Evolutionary conservation across 1,140 invertebrate species (phyloP).

Genomic region (Holcopasites calliopsidis): DNA sequence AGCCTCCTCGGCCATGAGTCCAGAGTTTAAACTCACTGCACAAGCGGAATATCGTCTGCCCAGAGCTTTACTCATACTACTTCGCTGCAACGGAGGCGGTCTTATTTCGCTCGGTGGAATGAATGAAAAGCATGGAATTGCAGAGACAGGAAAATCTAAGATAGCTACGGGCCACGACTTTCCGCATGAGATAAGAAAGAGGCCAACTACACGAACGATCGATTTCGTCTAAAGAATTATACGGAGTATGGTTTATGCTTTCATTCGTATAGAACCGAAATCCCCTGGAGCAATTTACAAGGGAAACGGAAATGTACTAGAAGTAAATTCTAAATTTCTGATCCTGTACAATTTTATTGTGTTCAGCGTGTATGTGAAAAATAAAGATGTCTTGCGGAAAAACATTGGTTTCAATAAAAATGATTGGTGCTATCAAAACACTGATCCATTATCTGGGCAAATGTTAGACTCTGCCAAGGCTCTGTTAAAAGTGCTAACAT

Average conservation of each 20-base stretch:
- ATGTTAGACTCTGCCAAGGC: background rate
- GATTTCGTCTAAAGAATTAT: background rate
- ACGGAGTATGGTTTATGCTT: background rate
- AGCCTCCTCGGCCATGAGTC: background rate
- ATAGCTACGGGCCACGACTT: slow-evolving; percentile 11
- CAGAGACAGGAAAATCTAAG: background rate
- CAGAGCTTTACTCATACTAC: background rate
- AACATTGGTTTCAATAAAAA: too few species aligned
- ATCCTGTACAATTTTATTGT: too few species aligned
- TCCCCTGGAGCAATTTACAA: too few species aligned
- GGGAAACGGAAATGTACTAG: too few species aligned
- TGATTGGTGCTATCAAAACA: background rate
- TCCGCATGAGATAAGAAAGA: background rate
- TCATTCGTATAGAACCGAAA: background rate
- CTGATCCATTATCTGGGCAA: background rate
- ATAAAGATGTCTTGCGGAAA: too few species aligned
- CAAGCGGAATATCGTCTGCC: background rate
- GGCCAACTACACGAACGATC: background rate
- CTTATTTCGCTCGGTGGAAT: slow-evolving; percentile 25
- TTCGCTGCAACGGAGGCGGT: slow-evolving; percentile 1
- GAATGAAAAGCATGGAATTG: background rate
- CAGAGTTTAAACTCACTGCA: background rate
- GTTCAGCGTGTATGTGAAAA: too few species aligned
- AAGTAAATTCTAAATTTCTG: too few species aligned
- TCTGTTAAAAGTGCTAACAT: background rate